Evolutionary conservation across 2,888 invertebrate genomes (phyloP), one percentile per base, ranked within the genome.

Genomic region (Altica lythri): DNA sequence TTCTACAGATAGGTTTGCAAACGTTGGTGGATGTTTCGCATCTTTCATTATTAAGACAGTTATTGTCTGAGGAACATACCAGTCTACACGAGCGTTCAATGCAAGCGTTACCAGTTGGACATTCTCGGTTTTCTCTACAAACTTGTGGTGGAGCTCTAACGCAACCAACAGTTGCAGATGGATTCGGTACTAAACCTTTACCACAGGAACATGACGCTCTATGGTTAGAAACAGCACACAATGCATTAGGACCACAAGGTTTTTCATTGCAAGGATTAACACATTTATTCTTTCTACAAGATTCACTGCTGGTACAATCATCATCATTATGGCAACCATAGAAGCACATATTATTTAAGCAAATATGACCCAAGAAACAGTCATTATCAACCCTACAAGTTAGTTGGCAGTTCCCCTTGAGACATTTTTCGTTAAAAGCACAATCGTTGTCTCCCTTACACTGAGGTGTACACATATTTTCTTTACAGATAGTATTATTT

Each of bases 321-420:
- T 91, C 92, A 68, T 93, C 90, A 12, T 84, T 83, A 61, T 90
- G 86, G 71, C 94, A 95, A 29, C 94, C 94, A 63, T 88, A 88
- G 53, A 89, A 83, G 70, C 94, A 94, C 78, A 89, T 89, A 68
- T 91, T 92, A 68, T 86, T 85, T 51, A 92, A 77, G 69, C 95
- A 95, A 61, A 94, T 91, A 68, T 94, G 92, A 1, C 93, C 93
- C 53, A 93, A 79, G 83, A 94, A 93, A 68, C 94, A 95, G 68
- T 95, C 94, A 68, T 93, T 92, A 72, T 94, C 93, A 1, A 92
- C 86, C 40, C 92, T 85, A 70, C 95, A 95, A 2, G 93, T 94
- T 53, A 94, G 85, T 84, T 91, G 83, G 73, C 94, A 95, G 67
- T 85, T 86, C 62, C 87, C 89, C 68, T 83, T 82, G 5, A 90